Evolutionary conservation across 2,797 vertebrate species (phyloP), one percentile per base, ranked within the genome.

Genomic region (Eulemur coronatus): DNA sequence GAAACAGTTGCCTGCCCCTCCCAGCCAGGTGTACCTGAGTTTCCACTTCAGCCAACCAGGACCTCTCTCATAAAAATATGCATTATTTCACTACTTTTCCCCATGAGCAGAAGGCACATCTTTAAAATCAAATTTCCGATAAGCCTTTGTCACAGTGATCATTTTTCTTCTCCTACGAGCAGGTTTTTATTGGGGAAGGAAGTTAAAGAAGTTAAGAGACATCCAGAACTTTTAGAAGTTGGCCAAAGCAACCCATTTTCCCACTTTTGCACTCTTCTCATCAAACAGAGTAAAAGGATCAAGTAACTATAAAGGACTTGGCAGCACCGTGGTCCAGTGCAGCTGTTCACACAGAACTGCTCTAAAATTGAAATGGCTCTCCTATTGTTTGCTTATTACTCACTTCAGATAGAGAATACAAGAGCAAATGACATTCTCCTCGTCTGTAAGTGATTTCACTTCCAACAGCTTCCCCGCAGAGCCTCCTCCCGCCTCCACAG

Each of bases 331-430:
- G 65, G 65, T 52, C 82, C 82, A 52, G 9, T 59, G 84, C 57
- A 84, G 82, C 85, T 95, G 81, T 61, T 4, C 67, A 30, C 82
- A 91, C 61, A 91, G 86, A 96, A 81, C 70, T 80, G 67, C 33
- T 87, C 84, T 96, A 65, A 88, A 94, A 95, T 91, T 28, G 69
- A 92, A 95, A 78, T 91, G 61, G 35, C n/a, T 63, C 67, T 20
- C 57, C 41, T 94, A 79, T 75, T 78, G 89, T 97, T 97, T 82
- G 72, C 91, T 97, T 93, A 55, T 79, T 41, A 52, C 79, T 90
- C 81, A 81, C 76, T 96, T 96, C 67, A 70, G 94, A 72, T 28
- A 84, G 67, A 96, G 35, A 85, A 12, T 48, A 65, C 15, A 65
- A 30, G 20, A 95, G 26, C 33, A 91, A 96, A 95, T 89, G 13